Percentiles rank a stretch among this genome's conserved stretches.
These are phyloP conservation scores for Rhinoptilus africanus DNA, from an alignment of 2,113 vertebrate species.

Conservation along the genomic window DNA sequence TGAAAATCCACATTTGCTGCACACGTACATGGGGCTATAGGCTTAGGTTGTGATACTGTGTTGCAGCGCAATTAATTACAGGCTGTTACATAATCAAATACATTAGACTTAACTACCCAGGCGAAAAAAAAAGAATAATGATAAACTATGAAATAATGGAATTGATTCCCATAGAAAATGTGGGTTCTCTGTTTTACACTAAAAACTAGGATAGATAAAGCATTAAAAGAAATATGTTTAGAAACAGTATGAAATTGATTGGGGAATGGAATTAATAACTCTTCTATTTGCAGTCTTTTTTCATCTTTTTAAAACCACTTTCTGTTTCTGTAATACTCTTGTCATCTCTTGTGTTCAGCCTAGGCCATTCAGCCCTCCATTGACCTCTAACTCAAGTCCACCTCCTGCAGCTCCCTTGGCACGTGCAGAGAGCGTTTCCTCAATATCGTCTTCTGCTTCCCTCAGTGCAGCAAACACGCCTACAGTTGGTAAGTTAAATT, in stretches of 20 bases:
- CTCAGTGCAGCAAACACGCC: conserved; percentile 93
- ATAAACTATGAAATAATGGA: neutral
- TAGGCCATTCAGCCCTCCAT: conserved; percentile 91
- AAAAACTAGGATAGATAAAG: neutral
- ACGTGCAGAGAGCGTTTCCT: conserved; percentile 94
- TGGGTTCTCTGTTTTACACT: neutral
- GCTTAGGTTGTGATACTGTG: neutral
- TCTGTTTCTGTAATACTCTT: neutral
- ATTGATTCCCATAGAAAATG: too few relatives aligned
- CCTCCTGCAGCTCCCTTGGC: conserved; percentile 89
- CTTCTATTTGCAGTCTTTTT: neutral
- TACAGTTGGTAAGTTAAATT: conserved; percentile 85
- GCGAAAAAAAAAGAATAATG: neutral
- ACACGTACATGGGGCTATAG: neutral
- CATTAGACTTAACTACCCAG: neutral
- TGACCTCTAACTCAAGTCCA: conserved; percentile 85
- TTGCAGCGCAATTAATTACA: neutral
- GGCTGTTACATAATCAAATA: too few relatives aligned
- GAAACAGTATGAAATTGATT: neutral
- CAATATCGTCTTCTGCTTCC: conserved; percentile 92
- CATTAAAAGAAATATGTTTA: neutral
- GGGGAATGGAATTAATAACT: neutral
- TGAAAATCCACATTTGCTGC: neutral
- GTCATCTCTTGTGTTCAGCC: conserved; percentile 75
- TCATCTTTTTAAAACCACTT: neutral